phyloP scores from a whole-genome alignment of 2,888 invertebrate species.

The Eupithecia abbreviata region DNA sequence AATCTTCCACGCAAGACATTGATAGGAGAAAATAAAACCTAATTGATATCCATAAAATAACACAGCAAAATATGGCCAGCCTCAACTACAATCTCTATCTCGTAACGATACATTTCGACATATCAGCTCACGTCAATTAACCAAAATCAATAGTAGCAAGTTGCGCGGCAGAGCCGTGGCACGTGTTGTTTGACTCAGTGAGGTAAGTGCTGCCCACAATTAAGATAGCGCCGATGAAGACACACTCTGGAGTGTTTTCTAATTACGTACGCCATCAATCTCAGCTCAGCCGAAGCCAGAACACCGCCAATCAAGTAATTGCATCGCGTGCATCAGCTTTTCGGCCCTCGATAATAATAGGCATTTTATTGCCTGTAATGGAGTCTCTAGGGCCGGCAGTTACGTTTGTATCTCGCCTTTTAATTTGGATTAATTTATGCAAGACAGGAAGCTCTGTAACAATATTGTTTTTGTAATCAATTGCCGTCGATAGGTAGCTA shows the following conservation, averaged over 20 bases:
- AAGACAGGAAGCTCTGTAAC: constrained; percentile 64
- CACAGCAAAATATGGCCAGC: background rate
- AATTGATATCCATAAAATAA: background rate
- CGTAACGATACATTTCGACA: constrained; percentile 42
- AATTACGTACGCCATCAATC: constrained; percentile 83
- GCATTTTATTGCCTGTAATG: constrained; percentile 83
- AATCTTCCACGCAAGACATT: background rate
- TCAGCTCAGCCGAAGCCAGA: constrained; percentile 75
- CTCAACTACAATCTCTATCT: background rate
- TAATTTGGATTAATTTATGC: constrained; percentile 80
- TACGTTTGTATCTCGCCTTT: constrained; percentile 75
- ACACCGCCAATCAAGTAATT: constrained; percentile 83
- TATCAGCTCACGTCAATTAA: constrained; percentile 48
- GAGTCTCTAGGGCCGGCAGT: constrained; percentile 81
- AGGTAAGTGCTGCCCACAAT: constrained; percentile 80
- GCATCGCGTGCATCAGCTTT: constrained; percentile 84
- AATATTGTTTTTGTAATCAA: constrained; percentile 75
- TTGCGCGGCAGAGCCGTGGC: constrained; percentile 54
- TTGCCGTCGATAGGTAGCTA: constrained; percentile 65
- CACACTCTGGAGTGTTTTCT: constrained; percentile 83
- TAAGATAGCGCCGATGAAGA: constrained; percentile 81
- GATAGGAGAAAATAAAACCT: background rate
- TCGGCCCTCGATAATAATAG: constrained; percentile 84
- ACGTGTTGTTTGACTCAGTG: constrained; percentile 79
- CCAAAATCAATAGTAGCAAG: constrained; percentile 51